Evolutionary conservation across 2,113 vertebrate genomes (phyloP).

Genomic region (Chionodraco myersi): DNA sequence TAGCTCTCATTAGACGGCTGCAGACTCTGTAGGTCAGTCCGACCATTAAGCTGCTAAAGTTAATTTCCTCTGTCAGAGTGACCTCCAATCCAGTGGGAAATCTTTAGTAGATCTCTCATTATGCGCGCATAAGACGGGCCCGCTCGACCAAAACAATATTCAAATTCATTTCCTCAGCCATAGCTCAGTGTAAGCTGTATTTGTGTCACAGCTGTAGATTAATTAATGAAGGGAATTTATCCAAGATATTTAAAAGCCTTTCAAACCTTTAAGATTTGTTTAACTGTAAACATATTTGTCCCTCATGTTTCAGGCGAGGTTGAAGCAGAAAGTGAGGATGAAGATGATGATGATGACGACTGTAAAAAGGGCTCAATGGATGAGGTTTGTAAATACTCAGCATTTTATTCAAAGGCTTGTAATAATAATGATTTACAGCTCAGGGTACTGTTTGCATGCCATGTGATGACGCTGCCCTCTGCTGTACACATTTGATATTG

Average conservation of each 20-base stretch:
- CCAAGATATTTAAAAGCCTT: too few species aligned
- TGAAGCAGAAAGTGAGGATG: conserved; percentile 95
- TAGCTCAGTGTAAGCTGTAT: not conserved
- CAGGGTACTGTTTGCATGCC: not conserved
- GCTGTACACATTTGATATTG: conserved; percentile 3
- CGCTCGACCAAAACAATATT: conserved; percentile 27
- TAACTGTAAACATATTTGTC: not conserved
- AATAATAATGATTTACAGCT: not conserved
- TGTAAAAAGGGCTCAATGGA: conserved; percentile 98
- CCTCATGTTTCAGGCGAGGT: conserved; percentile 87
- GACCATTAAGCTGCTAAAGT: conserved; percentile 38
- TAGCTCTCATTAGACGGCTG: conserved; percentile 35
- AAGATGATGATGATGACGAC: conserved; percentile 94
- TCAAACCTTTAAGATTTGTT: not conserved
- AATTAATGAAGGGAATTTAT: too few species aligned
- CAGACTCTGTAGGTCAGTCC: conserved; percentile 40
- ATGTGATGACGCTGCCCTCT: conserved; percentile 30
- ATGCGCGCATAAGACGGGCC: conserved; percentile 22
- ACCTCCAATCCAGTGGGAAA: conserved; percentile 39
- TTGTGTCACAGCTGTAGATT: not conserved
- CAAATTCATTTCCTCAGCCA: conserved; percentile 32
- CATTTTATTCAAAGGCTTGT: accelerated
- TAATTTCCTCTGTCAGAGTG: conserved; percentile 46
- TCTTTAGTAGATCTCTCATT: conserved; percentile 40
- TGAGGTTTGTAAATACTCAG: conserved; percentile 84